phyloP scores from a whole-genome alignment of 2,797 vertebrate species.

The Acanthis flammea region DNA sequence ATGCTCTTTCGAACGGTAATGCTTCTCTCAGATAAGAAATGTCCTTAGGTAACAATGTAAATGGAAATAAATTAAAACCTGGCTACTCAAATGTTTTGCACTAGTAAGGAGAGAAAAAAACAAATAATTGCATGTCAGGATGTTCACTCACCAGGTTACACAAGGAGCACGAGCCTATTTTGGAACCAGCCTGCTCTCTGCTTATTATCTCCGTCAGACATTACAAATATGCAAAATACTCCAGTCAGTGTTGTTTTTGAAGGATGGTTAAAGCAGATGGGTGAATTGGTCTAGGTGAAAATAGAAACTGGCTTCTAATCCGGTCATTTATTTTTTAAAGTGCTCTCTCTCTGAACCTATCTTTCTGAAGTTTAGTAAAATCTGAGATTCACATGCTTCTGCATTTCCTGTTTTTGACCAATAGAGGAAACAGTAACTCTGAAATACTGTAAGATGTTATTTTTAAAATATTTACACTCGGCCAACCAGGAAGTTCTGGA shows the following conservation, averaged over 20 bases:
- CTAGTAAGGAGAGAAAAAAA: slow-evolving; percentile 19
- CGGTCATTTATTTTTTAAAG: background rate
- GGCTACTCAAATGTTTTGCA: slow-evolving; percentile 13
- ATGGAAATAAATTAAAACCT: slow-evolving; percentile 59
- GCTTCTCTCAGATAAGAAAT: slow-evolving; percentile 51
- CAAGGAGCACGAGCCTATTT: slow-evolving; percentile 17
- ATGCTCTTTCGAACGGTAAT: slow-evolving; percentile 12
- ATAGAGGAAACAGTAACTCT: slow-evolving; percentile 71
- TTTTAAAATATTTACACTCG: slow-evolving; percentile 65
- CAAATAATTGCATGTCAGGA: slow-evolving; percentile 43
- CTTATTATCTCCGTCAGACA: background rate
- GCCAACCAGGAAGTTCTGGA: slow-evolving; percentile 72
- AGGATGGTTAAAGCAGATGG: background rate
- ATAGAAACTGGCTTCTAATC: slow-evolving; percentile 31
- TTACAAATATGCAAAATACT: slow-evolving; percentile 35
- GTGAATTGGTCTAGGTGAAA: slow-evolving; percentile 8
- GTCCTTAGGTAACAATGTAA: slow-evolving; percentile 46
- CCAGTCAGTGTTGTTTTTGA: background rate
- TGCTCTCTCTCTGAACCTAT: background rate
- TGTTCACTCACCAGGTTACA: slow-evolving; percentile 33
- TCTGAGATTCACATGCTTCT: slow-evolving; percentile 44
- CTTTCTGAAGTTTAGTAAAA: slow-evolving; percentile 26
- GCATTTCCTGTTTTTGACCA: slow-evolving; percentile 75
- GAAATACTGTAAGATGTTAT: slow-evolving; percentile 70
- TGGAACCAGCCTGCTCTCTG: background rate